Evolutionary conservation across 2,113 vertebrate species (phyloP).

Genomic region (Ondatra zibethicus): DNA sequence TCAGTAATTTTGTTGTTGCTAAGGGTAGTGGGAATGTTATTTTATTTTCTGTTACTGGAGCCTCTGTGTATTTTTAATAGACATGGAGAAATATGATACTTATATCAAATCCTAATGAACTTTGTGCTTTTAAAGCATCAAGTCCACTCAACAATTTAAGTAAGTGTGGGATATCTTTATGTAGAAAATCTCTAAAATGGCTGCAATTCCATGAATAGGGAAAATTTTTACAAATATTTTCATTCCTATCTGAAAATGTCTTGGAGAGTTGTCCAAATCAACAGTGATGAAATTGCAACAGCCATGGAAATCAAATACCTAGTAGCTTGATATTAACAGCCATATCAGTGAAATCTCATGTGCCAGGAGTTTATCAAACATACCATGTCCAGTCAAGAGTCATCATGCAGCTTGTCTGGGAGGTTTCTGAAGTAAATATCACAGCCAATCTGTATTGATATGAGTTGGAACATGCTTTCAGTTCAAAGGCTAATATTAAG

Average conservation of each 20-base stretch:
- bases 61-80: neutral
- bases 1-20: neutral
- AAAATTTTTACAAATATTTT: neutral
- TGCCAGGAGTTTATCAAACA: neutral
- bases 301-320: neutral
- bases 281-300: neutral
- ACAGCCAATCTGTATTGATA: neutral
- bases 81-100: neutral
- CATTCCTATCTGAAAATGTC: neutral
- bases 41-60: neutral
- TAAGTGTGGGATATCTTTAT: neutral
- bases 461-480: neutral
- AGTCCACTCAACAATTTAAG: fast-evolving
- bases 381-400: neutral
- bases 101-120: neutral
- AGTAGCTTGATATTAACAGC: neutral
- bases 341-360: neutral
- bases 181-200: neutral
- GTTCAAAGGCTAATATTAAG: neutral
- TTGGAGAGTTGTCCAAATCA: neutral
- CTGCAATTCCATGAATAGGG: neutral
- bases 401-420: neutral
- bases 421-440: neutral
- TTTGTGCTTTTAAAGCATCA: neutral
- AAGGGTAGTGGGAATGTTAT: neutral